These are phyloP conservation scores for Sebastes trivittatus DNA, from an alignment of 2,797 vertebrate species.

Conservation along the genomic window DNA sequence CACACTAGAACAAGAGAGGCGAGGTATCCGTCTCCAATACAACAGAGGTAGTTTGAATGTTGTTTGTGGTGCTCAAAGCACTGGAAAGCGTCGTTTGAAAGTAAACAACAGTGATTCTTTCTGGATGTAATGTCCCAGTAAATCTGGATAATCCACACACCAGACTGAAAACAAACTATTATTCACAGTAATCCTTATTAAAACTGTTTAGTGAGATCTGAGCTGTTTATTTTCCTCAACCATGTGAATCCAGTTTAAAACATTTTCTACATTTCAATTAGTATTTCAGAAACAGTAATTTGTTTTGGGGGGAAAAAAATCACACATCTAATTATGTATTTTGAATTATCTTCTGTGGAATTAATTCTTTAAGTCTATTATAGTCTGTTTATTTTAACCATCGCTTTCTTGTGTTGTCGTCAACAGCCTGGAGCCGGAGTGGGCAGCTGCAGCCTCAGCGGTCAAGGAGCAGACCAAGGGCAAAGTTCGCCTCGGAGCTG, in stretches of 20 bases:
- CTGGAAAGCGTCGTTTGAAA: neutral
- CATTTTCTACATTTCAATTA: neutral
- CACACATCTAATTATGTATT: neutral
- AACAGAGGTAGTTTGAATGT: neutral
- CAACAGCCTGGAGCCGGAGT: conserved; percentile 92
- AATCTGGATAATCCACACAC: conserved; percentile 4
- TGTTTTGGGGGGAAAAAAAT: neutral
- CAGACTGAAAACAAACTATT: neutral
- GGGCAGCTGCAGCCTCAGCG: conserved; percentile 92
- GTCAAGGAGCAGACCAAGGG: conserved; percentile 95
- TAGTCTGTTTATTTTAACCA: neutral
- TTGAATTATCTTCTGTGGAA: neutral
- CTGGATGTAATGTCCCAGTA: neutral
- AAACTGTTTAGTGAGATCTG: neutral
- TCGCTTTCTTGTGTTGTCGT: neutral
- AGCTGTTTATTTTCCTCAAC: neutral
- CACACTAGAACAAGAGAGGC: too few species aligned
- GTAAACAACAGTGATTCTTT: neutral
- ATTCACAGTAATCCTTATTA: neutral
- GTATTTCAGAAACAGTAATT: neutral
- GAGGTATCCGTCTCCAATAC: neutral
- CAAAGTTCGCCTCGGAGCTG: conserved; percentile 91
- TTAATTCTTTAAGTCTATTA: neutral
- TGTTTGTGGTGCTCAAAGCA: neutral
- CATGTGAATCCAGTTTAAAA: neutral